Evolutionary conservation across 92 coral and sea anemone genomes (phyloP), one percentile per base, ranked within the genome.

Genomic region (Heteractis magnifica): DNA sequence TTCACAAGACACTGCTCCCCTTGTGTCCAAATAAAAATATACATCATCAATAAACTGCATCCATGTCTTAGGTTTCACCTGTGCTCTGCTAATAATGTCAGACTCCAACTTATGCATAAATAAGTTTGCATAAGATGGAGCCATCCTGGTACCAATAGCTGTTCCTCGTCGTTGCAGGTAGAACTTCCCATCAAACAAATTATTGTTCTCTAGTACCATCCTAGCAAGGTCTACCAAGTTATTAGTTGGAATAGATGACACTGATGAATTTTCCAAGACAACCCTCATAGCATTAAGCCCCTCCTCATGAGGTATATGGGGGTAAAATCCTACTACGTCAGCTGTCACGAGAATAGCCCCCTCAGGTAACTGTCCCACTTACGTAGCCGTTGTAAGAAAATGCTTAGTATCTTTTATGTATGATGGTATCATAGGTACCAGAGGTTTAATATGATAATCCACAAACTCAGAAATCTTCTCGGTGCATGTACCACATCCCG

Each of bases 391-490:
- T 51, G 44, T 72, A 59, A 86, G 44, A 72, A 72, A 79, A 59
- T 84, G 75, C 12, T 65, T 84, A 2, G 88, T 78, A 44, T 77
- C 88, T 2, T 64, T 84, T 15, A 77, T 52, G 50, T 77, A 65
- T 11, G 79, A 77, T 20, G 50, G 15, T 9, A 62, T 70, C 51
- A 51, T 4, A 14, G 80, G 79, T 26, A 85, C 88, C 49, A 79
- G 20, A 5, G 84, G 88, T 79, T 77, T 85, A 10, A 85, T 52
- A 8, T 53, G 48, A 21, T 70, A 23, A 51, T 85, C 84, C 49
- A 85, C 88, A 79, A 79, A 85, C 23, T 71, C 74, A 6, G 84
- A 85, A 41, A 79, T 85, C 20, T 64, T 85, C 51, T 85, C 84
- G 2, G 84, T 85, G 56, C 72, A 71, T 2, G 88, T 79, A 21